Percentiles rank a stretch among this genome's conserved stretches.
Conservation (phyloP, 1,140 invertebrate genomes). For the Globodera ellingtonae region DNA sequence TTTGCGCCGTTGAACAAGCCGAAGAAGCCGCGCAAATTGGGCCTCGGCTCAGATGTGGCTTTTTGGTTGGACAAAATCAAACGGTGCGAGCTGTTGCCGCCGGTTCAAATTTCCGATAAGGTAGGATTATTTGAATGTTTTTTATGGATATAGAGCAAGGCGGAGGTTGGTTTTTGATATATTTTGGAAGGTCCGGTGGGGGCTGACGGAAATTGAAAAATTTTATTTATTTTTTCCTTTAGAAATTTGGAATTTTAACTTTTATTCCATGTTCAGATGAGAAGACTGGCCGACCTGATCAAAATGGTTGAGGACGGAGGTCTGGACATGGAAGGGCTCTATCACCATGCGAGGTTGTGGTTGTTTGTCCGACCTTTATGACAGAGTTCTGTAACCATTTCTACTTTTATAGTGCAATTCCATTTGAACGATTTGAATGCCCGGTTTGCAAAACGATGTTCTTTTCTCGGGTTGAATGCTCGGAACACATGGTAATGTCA, state of each 20-base stretch:
- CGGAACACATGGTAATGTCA: conserved; percentile 48
- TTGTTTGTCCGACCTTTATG: background rate
- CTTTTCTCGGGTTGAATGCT: conserved; percentile 57
- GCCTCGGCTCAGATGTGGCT: conserved; percentile 51
- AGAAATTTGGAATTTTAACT: conserved; percentile 2
- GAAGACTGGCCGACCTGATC: conserved; percentile 42
- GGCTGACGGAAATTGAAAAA: background rate
- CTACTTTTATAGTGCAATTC: conserved; percentile 37
- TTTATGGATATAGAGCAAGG: no score
- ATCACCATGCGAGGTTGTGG: conserved; percentile 45
- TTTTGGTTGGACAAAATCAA: conserved; percentile 62
- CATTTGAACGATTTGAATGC: conserved; percentile 63
- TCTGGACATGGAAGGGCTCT: conserved; percentile 49
- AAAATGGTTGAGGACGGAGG: conserved; percentile 43
- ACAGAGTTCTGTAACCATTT: background rate
- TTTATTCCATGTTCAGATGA: conserved; percentile 48
- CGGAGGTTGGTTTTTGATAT: no score
- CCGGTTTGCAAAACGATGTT: conserved; percentile 60
- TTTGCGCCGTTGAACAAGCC: conserved; percentile 55
- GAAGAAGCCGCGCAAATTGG: conserved; percentile 60
- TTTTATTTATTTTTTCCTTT: conserved; percentile 32
- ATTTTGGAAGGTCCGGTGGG: no score
- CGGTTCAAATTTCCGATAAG: conserved; percentile 52
- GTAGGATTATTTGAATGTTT: conserved; percentile 20
- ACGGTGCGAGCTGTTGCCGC: conserved; percentile 58